Evolutionary conservation across 2,888 invertebrate species (phyloP).

Genomic region (Odontocolon sp.): DNA sequence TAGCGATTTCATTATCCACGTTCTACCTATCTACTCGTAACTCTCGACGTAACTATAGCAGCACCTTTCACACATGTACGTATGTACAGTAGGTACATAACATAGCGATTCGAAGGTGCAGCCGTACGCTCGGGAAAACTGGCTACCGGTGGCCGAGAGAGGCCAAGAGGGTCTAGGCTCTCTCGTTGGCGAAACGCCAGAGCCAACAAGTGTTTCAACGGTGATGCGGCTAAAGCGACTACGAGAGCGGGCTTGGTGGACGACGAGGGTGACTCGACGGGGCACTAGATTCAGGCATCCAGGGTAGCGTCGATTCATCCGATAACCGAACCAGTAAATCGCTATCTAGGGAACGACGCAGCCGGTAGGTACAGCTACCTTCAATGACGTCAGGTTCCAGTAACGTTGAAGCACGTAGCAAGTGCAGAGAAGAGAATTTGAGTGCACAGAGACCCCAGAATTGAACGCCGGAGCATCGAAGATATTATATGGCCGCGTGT

Average conservation of each 20-base stretch:
- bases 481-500: slow-evolving; percentile 55
- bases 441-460: slow-evolving; percentile 17
- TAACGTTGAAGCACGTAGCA: too few relatives aligned
- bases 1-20: not conserved
- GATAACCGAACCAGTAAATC: slow-evolving; percentile 53
- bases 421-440: slow-evolving; percentile 18
- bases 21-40: not conserved
- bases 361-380: too few relatives aligned
- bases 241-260: slow-evolving; percentile 46
- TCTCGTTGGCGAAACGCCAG: slow-evolving; percentile 67
- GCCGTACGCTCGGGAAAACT: slow-evolving; percentile 33
- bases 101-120: not conserved
- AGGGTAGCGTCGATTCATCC: slow-evolving; percentile 51
- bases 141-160: not conserved
- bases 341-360: slow-evolving; percentile 57
- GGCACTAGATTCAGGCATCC: slow-evolving; percentile 5
- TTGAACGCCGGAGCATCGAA: slow-evolving; percentile 12
- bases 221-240: slow-evolving; percentile 57
- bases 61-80: not conserved
- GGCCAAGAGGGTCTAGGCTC: slow-evolving; percentile 8
- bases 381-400: too few relatives aligned
- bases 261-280: slow-evolving; percentile 18
- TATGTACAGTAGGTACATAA: not conserved
- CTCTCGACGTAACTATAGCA: not conserved
- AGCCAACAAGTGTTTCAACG: slow-evolving; percentile 78